Conservation (phyloP, 1,140 invertebrate species). For the Sarcophaga peregrina region DNA sequence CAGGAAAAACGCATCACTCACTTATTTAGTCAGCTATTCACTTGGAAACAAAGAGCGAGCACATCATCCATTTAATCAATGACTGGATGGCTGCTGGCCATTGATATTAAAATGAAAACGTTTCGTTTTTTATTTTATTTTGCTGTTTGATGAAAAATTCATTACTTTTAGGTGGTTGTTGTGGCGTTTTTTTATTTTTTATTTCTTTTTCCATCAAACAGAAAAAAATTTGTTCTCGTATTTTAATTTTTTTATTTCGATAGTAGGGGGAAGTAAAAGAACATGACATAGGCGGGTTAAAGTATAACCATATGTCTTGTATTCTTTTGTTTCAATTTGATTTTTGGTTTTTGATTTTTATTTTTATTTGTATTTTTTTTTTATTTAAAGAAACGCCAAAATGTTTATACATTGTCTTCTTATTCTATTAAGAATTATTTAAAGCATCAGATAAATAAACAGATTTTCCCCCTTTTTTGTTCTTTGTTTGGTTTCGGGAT, state of each 20-base stretch:
- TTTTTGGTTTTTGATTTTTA: not conserved
- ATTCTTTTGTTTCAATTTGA: not conserved
- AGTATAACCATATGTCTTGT: conserved; percentile 36
- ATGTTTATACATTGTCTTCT: conserved; percentile 6
- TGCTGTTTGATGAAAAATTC: not conserved
- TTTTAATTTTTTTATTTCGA: not conserved
- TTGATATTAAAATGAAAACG: no score
- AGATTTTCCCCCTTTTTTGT: not conserved
- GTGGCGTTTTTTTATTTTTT: not conserved
- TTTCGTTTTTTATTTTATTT: no score
- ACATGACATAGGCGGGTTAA: conserved; percentile 41
- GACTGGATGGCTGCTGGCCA: no score
- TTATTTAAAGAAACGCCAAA: not conserved
- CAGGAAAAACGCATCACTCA: conserved; percentile 3
- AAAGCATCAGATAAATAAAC: conserved; percentile 5
- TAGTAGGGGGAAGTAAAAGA: not conserved
- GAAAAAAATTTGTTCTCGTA: conserved; percentile 3
- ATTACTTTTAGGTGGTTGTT: conserved; percentile 21
- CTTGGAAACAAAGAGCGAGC: no score
- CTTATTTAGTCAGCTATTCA: not conserved
- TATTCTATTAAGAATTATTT: not conserved
- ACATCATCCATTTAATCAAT: no score
- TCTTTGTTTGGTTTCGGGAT: not conserved
- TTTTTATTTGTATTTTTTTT: conserved; percentile 6
- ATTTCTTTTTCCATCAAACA: not conserved